Evolutionary conservation across 2,113 vertebrate genomes (phyloP).

Genomic region (Leptosomus discolor): DNA sequence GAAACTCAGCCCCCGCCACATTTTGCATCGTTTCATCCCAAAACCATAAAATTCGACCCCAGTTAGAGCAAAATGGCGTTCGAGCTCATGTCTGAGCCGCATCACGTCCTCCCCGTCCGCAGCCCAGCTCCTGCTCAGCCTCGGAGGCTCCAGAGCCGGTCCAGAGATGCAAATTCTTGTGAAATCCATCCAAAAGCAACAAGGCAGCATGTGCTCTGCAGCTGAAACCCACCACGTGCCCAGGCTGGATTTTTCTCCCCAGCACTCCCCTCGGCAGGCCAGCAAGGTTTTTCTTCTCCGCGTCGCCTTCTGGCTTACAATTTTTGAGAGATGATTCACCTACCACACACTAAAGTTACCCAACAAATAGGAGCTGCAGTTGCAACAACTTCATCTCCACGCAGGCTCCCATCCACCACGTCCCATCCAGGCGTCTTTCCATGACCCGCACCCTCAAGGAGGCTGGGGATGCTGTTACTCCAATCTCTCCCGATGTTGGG

Average conservation of each 20-base stretch:
- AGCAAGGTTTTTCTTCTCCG: not conserved
- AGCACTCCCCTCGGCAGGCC: not conserved
- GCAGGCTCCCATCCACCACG: not conserved
- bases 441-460: not conserved
- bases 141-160: not conserved
- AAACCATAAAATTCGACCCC: not conserved
- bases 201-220: constrained; percentile 36
- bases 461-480: not conserved
- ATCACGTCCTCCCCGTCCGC: not conserved
- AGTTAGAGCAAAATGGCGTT: not conserved
- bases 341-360: constrained; percentile 31
- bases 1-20: not conserved
- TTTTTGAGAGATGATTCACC: constrained; percentile 60
- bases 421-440: not conserved
- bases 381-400: not conserved
- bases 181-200: constrained; percentile 30
- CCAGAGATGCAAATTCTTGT: constrained; percentile 5
- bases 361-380: not conserved
- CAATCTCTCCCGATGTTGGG: not conserved
- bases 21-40: not conserved
- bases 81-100: not conserved
- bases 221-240: constrained; percentile 29
- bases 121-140: not conserved
- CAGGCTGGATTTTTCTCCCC: not conserved
- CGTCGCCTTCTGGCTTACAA: not conserved